phyloP scores from a whole-genome alignment of 2,113 vertebrate genomes.

The Riparia riparia region DNA sequence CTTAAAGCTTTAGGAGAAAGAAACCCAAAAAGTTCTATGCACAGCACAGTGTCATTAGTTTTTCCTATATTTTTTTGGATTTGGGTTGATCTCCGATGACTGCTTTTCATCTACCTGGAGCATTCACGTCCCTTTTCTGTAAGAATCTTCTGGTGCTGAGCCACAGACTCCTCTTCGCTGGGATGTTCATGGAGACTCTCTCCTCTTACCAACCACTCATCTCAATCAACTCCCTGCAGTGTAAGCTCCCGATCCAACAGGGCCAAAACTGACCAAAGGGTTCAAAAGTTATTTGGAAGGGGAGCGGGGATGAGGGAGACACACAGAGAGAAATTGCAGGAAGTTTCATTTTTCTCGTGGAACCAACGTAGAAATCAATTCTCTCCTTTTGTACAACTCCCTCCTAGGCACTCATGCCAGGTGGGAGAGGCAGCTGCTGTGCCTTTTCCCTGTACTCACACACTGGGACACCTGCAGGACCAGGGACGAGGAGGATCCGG shows the following conservation, averaged over 20 bases:
- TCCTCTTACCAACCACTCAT: not conserved
- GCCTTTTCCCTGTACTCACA: not conserved
- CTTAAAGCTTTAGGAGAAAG: not conserved
- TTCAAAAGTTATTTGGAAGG: conserved; percentile 33
- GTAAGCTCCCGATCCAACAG: not conserved
- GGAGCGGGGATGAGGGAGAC: accelerated
- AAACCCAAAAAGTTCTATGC: not conserved
- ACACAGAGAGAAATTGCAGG: not conserved
- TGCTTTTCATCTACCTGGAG: not conserved
- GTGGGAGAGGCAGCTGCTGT: not conserved
- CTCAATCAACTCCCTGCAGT: not conserved
- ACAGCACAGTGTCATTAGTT: not conserved
- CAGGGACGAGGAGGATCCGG: not conserved
- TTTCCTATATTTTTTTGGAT: not conserved
- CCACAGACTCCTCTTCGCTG: not conserved
- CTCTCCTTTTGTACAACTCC: not conserved
- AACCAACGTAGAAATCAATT: not conserved
- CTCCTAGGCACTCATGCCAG: not conserved
- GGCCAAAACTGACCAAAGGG: not conserved
- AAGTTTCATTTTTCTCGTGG: not conserved
- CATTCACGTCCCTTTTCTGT: accelerated
- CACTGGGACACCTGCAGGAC: not conserved
- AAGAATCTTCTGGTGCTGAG: not conserved
- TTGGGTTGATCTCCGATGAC: not conserved
- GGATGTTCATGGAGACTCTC: not conserved